Evolutionary conservation across 2,888 invertebrate species (phyloP).

Genomic region (Lottia gigantea): DNA sequence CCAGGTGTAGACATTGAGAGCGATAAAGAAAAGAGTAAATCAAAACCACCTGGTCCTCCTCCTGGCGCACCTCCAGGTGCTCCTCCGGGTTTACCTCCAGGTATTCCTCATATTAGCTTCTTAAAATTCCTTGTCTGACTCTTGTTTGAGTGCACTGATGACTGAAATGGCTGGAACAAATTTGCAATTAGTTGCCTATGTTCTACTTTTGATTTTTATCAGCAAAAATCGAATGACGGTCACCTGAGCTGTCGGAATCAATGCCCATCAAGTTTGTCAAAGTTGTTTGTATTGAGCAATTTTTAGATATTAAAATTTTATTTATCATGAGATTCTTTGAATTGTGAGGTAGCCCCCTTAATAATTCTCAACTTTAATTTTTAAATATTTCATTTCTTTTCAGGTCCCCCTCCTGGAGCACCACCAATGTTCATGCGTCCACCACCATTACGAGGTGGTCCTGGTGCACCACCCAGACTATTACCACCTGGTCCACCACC

Average conservation of each 20-base stretch:
- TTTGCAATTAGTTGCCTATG: too few species aligned
- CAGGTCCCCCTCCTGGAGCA: conserved; percentile 71
- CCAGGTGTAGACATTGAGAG: conserved; percentile 16
- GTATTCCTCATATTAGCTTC: conserved; percentile 40
- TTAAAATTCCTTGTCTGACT: neutral
- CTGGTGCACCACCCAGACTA: conserved; percentile 62
- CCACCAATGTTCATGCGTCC: conserved; percentile 70
- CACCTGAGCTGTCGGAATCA: too few species aligned
- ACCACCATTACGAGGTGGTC: conserved; percentile 51
- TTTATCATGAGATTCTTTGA: too few species aligned
- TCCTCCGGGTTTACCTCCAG: conserved; percentile 34
- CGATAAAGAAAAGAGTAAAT: conserved; percentile 23
- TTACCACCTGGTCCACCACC: conserved; percentile 67
- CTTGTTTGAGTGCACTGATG: neutral
- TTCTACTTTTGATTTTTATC: too few species aligned
- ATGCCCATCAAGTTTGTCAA: too few species aligned
- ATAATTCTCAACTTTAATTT: too few species aligned
- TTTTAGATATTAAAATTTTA: too few species aligned
- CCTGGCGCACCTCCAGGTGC: conserved; percentile 56
- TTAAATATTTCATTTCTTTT: conserved; percentile 32
- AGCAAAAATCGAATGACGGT: too few species aligned
- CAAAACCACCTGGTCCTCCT: conserved; percentile 47
- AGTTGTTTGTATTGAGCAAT: too few species aligned
- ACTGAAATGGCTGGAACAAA: too few species aligned
- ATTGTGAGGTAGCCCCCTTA: too few species aligned